These are phyloP conservation scores for Hydroisotoma schaefferi DNA, from an alignment of 2,888 invertebrate genomes.

Conservation along the genomic window DNA sequence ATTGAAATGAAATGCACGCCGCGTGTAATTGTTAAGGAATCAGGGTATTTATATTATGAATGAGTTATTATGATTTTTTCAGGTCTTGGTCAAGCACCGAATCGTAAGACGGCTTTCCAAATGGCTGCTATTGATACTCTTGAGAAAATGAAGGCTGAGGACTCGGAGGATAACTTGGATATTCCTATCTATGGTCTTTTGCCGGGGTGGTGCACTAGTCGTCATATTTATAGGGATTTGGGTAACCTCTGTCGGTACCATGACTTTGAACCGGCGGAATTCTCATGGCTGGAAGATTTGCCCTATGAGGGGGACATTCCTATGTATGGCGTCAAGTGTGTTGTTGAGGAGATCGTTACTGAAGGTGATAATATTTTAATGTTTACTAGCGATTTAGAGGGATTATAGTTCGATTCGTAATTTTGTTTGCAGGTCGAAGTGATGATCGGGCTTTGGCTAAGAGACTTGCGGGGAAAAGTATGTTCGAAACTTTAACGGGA, in stretches of 20 bases:
- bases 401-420: slow-evolving; percentile 1
- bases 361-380: slow-evolving; percentile 22
- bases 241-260: slow-evolving; percentile 17
- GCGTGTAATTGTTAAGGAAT: neutral
- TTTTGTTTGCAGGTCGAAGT: slow-evolving; percentile 26
- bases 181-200: slow-evolving; percentile 26
- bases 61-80: slow-evolving; percentile 8
- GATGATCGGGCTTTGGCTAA: slow-evolving; percentile 33
- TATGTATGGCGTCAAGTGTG: slow-evolving; percentile 24
- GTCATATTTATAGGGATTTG: slow-evolving; percentile 31
- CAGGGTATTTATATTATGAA: neutral
- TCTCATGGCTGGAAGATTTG: neutral
- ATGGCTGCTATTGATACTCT: slow-evolving; percentile 39
- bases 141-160: slow-evolving; percentile 23
- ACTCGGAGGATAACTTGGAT: neutral
- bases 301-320: slow-evolving; percentile 4
- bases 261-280: slow-evolving; percentile 11
- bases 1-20: too few species aligned
- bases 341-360: slow-evolving; percentile 21
- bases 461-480: slow-evolving; percentile 30
- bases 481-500: slow-evolving; percentile 27
- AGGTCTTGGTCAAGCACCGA: slow-evolving; percentile 36
- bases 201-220: slow-evolving; percentile 35
- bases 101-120: slow-evolving; percentile 28
- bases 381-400: neutral